Percentiles rank a stretch among this genome's conserved stretches.
These are phyloP conservation scores for Pagetopsis macropterus DNA, from an alignment of 2,797 vertebrate genomes.

Conservation along the genomic window DNA sequence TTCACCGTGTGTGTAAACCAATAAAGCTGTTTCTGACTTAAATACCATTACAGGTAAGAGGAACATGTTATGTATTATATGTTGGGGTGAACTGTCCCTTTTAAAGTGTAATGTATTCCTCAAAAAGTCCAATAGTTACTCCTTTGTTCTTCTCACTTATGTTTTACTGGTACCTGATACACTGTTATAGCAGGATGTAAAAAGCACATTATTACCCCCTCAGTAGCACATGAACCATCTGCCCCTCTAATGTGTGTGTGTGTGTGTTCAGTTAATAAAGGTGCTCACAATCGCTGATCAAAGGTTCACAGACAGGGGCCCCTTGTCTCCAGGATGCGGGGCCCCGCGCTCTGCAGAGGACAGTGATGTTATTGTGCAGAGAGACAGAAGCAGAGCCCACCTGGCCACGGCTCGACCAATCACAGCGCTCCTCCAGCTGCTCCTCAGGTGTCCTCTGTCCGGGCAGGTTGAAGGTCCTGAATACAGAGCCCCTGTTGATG, in stretches of 20 bases:
- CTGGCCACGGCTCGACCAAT: conserved; percentile 58
- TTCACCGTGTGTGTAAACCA: too few species aligned
- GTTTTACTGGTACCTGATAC: background rate
- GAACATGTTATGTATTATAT: too few species aligned
- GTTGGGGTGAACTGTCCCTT: too few species aligned
- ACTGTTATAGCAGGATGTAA: background rate
- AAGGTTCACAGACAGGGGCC: conserved; percentile 45
- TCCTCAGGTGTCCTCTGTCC: conserved; percentile 56
- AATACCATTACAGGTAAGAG: too few species aligned
- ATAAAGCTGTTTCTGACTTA: too few species aligned
- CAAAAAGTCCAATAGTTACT: accelerated
- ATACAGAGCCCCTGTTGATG: conserved; percentile 30
- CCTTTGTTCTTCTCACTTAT: background rate
- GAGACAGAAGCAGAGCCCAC: conserved; percentile 44
- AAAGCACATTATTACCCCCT: background rate
- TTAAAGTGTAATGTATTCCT: background rate
- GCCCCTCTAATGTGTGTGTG: conserved; percentile 22
- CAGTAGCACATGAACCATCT: background rate
- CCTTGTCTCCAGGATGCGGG: conserved; percentile 41
- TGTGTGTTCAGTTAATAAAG: conserved; percentile 11
- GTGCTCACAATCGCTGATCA: conserved; percentile 40
- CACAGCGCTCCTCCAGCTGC: background rate
- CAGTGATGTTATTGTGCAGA: conserved; percentile 60
- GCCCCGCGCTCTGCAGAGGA: conserved; percentile 37
- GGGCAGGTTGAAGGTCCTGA: conserved; percentile 42